Evolutionary conservation across 1,140 invertebrate species (phyloP).

Genomic region (Megathymus violae): DNA sequence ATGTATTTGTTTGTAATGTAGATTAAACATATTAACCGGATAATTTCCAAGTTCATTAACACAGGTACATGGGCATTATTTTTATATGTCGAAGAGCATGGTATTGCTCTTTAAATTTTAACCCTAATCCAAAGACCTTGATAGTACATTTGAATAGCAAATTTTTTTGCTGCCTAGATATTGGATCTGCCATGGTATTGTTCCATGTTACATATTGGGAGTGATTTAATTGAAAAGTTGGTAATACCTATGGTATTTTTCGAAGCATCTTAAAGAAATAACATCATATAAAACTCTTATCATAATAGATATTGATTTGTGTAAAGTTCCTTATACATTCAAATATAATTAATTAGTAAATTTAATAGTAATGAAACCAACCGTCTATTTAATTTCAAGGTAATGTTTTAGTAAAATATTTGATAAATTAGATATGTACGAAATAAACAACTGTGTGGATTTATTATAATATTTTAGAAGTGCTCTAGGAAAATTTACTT

Average conservation of each 20-base stretch:
- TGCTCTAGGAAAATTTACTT: constrained; percentile 27
- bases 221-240: not conserved
- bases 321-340: constrained; percentile 31
- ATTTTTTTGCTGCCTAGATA: not conserved
- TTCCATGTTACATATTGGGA: not conserved
- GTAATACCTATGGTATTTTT: not conserved
- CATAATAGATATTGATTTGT: too few species aligned
- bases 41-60: too few species aligned
- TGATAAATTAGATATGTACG: constrained; percentile 9
- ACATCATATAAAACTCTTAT: too few species aligned
- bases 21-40: too few species aligned
- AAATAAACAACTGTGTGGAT: not conserved
- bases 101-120: too few species aligned
- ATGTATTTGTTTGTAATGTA: not conserved
- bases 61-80: not conserved
- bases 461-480: constrained; percentile 17
- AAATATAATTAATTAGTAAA: constrained; percentile 3
- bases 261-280: constrained; percentile 41
- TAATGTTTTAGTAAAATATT: constrained; percentile 28
- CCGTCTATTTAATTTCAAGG: constrained; percentile 34
- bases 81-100: too few species aligned
- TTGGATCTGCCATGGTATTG: not conserved
- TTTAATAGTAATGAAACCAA: constrained; percentile 25
- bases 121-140: not conserved
- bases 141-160: not conserved